Percentiles rank a stretch among this genome's conserved stretches.
These are phyloP conservation scores for Onchidella celtica DNA, from an alignment of 2,888 invertebrate species.

Conservation along the genomic window DNA sequence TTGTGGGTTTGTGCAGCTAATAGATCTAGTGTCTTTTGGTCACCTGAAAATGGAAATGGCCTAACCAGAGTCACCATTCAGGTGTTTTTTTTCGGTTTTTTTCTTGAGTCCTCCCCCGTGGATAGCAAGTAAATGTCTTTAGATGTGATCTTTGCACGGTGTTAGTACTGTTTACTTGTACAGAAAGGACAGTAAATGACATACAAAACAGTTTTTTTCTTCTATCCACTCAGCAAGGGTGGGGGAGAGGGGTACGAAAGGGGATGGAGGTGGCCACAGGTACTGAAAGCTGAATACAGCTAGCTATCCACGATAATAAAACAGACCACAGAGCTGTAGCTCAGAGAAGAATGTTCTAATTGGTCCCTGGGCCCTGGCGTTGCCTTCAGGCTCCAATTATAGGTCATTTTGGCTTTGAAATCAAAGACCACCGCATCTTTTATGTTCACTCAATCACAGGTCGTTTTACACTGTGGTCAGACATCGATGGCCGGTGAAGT, in stretches of 20 bases:
- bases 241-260: neutral
- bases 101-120: too few relatives aligned
- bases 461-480: neutral
- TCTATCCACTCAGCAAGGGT: neutral
- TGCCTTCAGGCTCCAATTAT: neutral
- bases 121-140: too few relatives aligned
- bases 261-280: neutral
- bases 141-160: too few relatives aligned
- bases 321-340: too few relatives aligned
- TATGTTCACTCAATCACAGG: neutral
- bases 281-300: neutral
- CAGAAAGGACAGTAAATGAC: too few relatives aligned
- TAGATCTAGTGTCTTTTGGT: too few relatives aligned
- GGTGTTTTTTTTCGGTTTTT: too few relatives aligned
- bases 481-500: neutral
- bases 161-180: too few relatives aligned
- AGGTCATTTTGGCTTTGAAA: neutral
- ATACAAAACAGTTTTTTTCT: neutral
- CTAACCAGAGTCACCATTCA: too few relatives aligned
- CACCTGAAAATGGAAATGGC: too few relatives aligned
- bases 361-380: neutral
- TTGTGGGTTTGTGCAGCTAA: too few relatives aligned
- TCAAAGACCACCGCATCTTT: neutral
- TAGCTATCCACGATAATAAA: too few relatives aligned
- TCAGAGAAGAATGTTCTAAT: neutral